Percentiles rank a stretch among this genome's conserved stretches.
These are phyloP conservation scores for Motacilla tschutschensis DNA, from an alignment of 2,113 vertebrate species.

Conservation along the genomic window DNA sequence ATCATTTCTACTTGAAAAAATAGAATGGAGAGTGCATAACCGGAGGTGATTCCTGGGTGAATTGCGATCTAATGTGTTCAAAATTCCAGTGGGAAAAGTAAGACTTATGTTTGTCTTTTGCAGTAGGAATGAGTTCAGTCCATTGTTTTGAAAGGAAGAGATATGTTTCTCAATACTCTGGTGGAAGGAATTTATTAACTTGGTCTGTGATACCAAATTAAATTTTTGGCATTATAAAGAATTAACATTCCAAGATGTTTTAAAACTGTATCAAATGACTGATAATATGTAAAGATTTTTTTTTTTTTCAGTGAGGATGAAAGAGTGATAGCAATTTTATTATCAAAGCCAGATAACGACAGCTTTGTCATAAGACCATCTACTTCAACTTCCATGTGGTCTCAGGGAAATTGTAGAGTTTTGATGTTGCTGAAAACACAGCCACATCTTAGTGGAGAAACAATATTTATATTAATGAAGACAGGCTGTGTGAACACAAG, in stretches of 20 bases:
- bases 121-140: not conserved
- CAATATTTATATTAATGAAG: not conserved
- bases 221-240: not conserved
- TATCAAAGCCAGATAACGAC: not conserved
- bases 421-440: not conserved
- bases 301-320: not conserved
- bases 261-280: not conserved
- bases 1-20: not conserved
- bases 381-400: not conserved
- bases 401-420: not conserved
- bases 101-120: not conserved
- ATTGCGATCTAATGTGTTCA: not conserved
- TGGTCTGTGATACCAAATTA: not conserved
- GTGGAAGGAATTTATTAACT: not conserved
- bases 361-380: not conserved
- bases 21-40: not conserved
- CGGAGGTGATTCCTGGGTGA: not conserved
- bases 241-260: not conserved
- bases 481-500: rapidly evolving
- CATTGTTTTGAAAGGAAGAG: not conserved
- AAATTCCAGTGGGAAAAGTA: not conserved
- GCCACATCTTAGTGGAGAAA: not conserved
- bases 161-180: not conserved
- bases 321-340: not conserved
- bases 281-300: not conserved